Base-by-base conservation (phyloP, 53 echinoderm and acorn worm species). In the Antedon mediterranea region DNA sequence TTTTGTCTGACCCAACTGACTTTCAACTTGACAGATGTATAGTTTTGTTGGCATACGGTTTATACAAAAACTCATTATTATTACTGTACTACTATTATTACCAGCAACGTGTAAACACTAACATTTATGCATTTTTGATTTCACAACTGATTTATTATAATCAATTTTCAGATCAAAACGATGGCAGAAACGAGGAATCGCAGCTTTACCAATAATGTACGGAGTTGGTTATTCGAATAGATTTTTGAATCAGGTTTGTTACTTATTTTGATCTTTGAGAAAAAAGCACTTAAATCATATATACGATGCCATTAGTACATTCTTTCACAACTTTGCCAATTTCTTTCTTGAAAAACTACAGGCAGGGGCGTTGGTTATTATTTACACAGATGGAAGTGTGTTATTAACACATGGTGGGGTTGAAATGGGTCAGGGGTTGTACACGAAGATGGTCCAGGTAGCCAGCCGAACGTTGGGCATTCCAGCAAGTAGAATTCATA, bases 341-440 rank as follows among this genome's bases (percentile, higher is more conserved):
- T 37, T 6, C 4, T 37, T 37, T 37, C 37, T 11, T 37, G 11
- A 11, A 37, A n/a, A 37, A 13, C 14, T 28, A 1, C 30, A 97
- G 97, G 90, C 89, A 29, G 84, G 87, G 74, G 97, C 97, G 18
- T 71, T 89, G 34, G 88, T 97, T 0, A 92, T 88, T 70, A 85
- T 97, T 34, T 97, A 97, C 81, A 85, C 84, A 9, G 97, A 97
- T 73, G 97, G 97, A 0, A 76, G 92, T 0, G 97, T 97, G 0
- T 80, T 97, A 6, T 27, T 97, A 20, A 83, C 84, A 28, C 97
- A 97, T 74, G 88, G 92, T 43, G 97, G 97, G 0, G 82, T 87
- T 28, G 97, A 97, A 84, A 86, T 92, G 88, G 92, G 97, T 15
- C 97, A 97, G 77, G 97, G 97, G 6, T 34, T 97, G 31, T 78